phyloP scores from a whole-genome alignment of 2,113 vertebrate species.

The Zeus faber region DNA sequence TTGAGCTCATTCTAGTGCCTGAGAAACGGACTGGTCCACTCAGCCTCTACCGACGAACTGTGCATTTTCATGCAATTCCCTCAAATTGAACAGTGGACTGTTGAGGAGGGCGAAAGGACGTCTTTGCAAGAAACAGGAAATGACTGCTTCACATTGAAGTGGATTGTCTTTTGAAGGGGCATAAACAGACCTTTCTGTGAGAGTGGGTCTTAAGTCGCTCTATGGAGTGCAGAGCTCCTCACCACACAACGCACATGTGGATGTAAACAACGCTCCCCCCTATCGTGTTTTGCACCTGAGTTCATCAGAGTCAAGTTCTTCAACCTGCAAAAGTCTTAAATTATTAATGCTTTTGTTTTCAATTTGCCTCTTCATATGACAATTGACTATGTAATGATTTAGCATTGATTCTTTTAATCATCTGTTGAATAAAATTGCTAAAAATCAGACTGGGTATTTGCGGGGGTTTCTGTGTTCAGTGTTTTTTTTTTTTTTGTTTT shows the following conservation, averaged over 20 bases:
- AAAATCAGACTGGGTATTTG: slow-evolving; percentile 24
- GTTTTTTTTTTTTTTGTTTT: not conserved
- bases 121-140: slow-evolving; percentile 47
- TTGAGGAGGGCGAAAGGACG: slow-evolving; percentile 33
- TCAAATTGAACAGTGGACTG: slow-evolving; percentile 50
- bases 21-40: slow-evolving; percentile 41
- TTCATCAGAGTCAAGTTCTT: slow-evolving; percentile 63
- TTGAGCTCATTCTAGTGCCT: slow-evolving; percentile 37
- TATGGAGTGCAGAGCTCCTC: slow-evolving; percentile 69
- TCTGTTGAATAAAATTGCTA: slow-evolving; percentile 74
- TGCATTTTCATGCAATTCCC: slow-evolving; percentile 58
- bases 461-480: not conserved
- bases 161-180: slow-evolving; percentile 62
- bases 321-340: slow-evolving; percentile 71
- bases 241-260: slow-evolving; percentile 53
- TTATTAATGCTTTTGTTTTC: slow-evolving; percentile 62
- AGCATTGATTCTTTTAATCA: slow-evolving; percentile 76
- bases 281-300: slow-evolving; percentile 39
- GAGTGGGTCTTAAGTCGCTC: slow-evolving; percentile 63
- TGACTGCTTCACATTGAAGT: slow-evolving; percentile 82
- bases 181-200: slow-evolving; percentile 64
- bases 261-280: slow-evolving; percentile 40
- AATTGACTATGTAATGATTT: slow-evolving; percentile 58
- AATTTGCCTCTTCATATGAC: slow-evolving; percentile 59
- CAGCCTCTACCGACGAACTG: slow-evolving; percentile 51